Conservation (phyloP, 2,113 vertebrate genomes). For the Scalopus aquaticus region DNA sequence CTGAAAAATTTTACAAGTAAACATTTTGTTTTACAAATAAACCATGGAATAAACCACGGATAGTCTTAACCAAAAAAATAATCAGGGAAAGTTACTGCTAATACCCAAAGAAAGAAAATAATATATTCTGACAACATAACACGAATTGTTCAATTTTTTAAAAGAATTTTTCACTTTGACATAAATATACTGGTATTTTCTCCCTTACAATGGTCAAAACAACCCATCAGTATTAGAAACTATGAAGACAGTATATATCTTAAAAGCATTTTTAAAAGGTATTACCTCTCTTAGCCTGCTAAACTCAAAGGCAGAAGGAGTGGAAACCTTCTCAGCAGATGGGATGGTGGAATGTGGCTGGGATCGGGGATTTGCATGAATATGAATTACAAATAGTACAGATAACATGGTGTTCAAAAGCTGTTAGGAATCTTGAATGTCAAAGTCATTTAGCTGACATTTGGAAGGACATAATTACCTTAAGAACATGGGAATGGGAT, state of each 20-base stretch:
- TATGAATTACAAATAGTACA: conserved; percentile 75
- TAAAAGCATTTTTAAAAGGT: conserved; percentile 22
- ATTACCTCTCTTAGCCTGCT: neutral
- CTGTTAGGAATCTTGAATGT: conserved; percentile 74
- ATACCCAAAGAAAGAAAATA: neutral
- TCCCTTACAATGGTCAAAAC: neutral
- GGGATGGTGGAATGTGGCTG: conserved; percentile 38
- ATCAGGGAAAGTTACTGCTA: neutral
- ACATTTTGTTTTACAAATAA: conserved; percentile 21
- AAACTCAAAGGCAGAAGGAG: conserved; percentile 34
- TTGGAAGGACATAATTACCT: conserved; percentile 71
- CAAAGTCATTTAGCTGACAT: conserved; percentile 71
- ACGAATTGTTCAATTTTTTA: neutral
- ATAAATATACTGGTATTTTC: neutral
- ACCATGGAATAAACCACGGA: too few species aligned
- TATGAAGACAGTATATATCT: neutral
- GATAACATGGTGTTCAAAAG: conserved; percentile 72
- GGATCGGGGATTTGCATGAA: conserved; percentile 62
- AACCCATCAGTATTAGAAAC: neutral
- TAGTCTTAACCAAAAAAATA: neutral
- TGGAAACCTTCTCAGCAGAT: conserved; percentile 57
- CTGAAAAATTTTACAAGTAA: neutral
- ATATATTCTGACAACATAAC: neutral
- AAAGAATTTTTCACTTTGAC: neutral
- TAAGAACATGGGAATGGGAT: conserved; percentile 72